Base-by-base conservation (phyloP, 1,140 invertebrate genomes). In the Hycleus cichorii region DNA sequence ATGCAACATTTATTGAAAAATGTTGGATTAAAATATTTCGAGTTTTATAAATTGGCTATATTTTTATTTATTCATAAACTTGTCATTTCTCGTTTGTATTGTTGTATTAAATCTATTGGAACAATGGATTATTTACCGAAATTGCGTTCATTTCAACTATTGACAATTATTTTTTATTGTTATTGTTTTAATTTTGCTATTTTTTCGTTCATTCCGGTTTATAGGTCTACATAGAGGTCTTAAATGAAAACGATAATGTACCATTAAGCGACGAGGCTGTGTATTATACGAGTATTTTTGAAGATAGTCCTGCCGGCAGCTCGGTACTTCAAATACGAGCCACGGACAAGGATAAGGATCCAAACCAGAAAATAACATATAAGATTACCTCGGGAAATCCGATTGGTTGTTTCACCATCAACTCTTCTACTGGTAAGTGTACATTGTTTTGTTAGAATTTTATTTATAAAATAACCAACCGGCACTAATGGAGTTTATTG, bases 201-300 rank as follows among this genome's bases (percentile, higher is more conserved):
- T 49, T 49, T 49, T 46, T 51, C 47, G 18, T 18, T 58, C 48
- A 5, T 56, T 56, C 32, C 43, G 43, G 49, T 64, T 53, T 68
- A 25, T 75, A 91, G 89, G 87, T 97, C n/a, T 95, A 89, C 74
- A 83, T 97, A 38, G 81, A 88, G 69, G 86, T 98, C 47, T 74
- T 85, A 44, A 92, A 98, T 74, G 89, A 89, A 68, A 98, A 98
- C 76, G 95, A 98, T 77, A 93, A 96, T 76, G 85, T 86, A 18
- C 94, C 95, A 12, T 77, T 95, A 74, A 93, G 93, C 32, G 81
- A 83, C 51, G 81, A 85, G 53, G 89, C 95, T 1, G 86, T 92
- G 42, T 97, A 97, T 77, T 86, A 88, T 71, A 86, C 88, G 1
- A 81, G 79, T 10, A 82, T 98, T 39, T 70, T 80, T 7, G 95